Evolutionary conservation across 1,140 invertebrate genomes (phyloP).

Genomic region (Leguminivora glycinivorella): DNA sequence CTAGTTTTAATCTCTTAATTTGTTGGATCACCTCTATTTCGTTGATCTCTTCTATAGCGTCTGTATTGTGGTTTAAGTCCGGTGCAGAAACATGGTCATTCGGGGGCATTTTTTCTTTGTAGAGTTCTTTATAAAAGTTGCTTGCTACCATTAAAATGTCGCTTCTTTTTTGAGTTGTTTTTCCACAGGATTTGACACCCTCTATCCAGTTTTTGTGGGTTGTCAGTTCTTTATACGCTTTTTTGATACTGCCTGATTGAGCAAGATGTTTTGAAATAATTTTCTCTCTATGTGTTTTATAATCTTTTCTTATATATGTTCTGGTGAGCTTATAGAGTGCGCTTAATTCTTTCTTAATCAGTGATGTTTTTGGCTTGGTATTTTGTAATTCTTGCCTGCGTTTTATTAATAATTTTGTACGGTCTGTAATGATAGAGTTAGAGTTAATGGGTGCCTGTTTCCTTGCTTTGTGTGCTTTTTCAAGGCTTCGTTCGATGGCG

Average conservation of each 20-base stretch:
- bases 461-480: neutral
- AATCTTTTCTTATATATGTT: no score
- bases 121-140: neutral
- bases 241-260: conserved; percentile 35
- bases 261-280: conserved; percentile 33
- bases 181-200: conserved; percentile 27
- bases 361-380: conserved; percentile 32
- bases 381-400: conserved; percentile 34
- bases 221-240: conserved; percentile 34
- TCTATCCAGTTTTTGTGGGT: conserved; percentile 39
- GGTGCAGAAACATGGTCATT: no score
- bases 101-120: no score
- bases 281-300: conserved; percentile 27
- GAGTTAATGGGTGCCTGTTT: neutral
- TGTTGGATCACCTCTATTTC: conserved; percentile 21
- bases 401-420: conserved; percentile 30
- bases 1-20: conserved; percentile 31
- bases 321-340: no score
- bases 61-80: no score
- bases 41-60: no score
- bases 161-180: conserved; percentile 27
- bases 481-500: neutral
- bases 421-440: conserved; percentile 27
- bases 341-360: no score
- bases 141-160: conserved; percentile 26